Evolutionary conservation across 2,113 vertebrate species (phyloP).

Genomic region (Micronycteris hirsuta): DNA sequence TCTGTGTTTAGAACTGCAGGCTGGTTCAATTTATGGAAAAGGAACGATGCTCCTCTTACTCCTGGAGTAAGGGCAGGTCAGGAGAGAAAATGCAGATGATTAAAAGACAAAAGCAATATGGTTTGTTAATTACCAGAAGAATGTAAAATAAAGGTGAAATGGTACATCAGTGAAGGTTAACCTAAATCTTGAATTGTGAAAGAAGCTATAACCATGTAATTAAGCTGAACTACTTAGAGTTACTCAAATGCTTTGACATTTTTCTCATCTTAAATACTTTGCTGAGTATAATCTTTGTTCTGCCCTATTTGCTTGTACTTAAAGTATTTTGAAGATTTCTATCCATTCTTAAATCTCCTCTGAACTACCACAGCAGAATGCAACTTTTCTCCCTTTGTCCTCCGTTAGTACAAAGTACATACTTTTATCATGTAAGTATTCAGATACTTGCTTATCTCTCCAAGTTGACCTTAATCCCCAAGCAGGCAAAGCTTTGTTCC

Average conservation of each 20-base stretch:
- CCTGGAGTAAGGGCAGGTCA: not conserved
- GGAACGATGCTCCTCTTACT: not conserved
- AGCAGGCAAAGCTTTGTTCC: not conserved
- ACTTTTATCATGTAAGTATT: not conserved
- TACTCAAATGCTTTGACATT: not conserved
- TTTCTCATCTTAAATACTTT: not conserved
- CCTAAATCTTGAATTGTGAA: not conserved
- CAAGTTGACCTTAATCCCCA: not conserved
- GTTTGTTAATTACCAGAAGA: not conserved
- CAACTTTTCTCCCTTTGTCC: not conserved
- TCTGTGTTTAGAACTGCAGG: not conserved
- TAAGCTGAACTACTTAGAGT: not conserved
- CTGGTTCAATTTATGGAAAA: not conserved
- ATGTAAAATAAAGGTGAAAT: not conserved
- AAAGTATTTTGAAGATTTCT: not conserved
- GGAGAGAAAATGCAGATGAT: not conserved
- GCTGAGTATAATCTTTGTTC: not conserved
- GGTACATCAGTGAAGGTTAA: not conserved
- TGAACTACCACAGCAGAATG: not conserved
- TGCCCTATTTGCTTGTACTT: not conserved
- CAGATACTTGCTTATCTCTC: not conserved
- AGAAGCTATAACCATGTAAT: not conserved
- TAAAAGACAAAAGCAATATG: not conserved
- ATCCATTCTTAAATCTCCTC: not conserved
- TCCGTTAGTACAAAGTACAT: not conserved